Conservation (phyloP, 2,888 invertebrate genomes). For the Prostheceraeus crozeri region DNA sequence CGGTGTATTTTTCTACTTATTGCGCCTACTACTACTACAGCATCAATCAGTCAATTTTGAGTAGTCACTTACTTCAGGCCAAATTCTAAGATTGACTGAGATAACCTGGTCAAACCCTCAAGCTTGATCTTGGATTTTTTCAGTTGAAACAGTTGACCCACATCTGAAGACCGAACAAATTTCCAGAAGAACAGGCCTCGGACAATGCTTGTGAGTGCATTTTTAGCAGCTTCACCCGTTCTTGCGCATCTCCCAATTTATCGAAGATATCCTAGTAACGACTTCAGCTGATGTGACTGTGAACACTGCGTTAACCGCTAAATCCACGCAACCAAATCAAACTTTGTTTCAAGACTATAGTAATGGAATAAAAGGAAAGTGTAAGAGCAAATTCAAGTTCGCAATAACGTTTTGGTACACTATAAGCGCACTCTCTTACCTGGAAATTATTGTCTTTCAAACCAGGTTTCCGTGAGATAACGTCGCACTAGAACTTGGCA, state of each 20-base stretch:
- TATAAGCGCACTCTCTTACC: too few relatives aligned
- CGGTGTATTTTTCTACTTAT: too few relatives aligned
- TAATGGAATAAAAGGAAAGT: neutral
- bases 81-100: slow-evolving; percentile 72
- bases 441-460: slow-evolving; percentile 80
- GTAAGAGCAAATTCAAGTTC: neutral
- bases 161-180: slow-evolving; percentile 64
- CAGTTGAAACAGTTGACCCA: slow-evolving; percentile 69
- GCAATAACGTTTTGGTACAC: neutral
- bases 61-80: slow-evolving; percentile 67
- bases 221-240: slow-evolving; percentile 64
- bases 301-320: slow-evolving; percentile 65
- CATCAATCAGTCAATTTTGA: too few relatives aligned
- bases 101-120: slow-evolving; percentile 73
- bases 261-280: slow-evolving; percentile 72
- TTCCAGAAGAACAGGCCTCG: slow-evolving; percentile 70
- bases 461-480: slow-evolving; percentile 72
- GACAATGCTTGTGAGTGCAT: slow-evolving; percentile 67
- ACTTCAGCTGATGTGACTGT: slow-evolving; percentile 67
- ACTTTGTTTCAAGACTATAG: slow-evolving; percentile 69
- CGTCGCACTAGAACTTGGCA: slow-evolving; percentile 70
- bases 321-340: slow-evolving; percentile 71
- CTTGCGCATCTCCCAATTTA: slow-evolving; percentile 74
- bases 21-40: too few relatives aligned
- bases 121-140: slow-evolving; percentile 84